Conservation (phyloP, 2,888 invertebrate genomes). For the Schizotus pectinicornis region DNA sequence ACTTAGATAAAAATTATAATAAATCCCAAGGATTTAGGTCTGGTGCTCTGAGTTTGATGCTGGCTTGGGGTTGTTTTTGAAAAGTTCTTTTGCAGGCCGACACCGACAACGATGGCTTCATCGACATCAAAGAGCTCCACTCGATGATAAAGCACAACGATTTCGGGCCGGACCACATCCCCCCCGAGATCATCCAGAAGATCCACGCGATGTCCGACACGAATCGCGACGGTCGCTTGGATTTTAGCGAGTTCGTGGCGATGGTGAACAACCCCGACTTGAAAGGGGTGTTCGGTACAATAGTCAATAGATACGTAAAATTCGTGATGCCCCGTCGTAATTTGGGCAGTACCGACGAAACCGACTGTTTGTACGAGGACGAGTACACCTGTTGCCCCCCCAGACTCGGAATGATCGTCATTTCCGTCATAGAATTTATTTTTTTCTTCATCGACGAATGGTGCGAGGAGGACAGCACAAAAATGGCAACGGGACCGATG, state of each 20-base stretch:
- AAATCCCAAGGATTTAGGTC: too few relatives aligned
- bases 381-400: constrained; percentile 95
- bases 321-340: background rate
- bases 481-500: constrained; percentile 68
- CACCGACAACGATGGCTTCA: too few relatives aligned
- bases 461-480: constrained; percentile 45
- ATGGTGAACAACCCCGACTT: constrained; percentile 69
- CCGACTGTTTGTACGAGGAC: constrained; percentile 70
- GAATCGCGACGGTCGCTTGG: constrained; percentile 70
- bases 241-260: constrained; percentile 73
- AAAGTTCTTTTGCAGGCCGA: too few relatives aligned
- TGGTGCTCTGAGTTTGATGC: too few relatives aligned
- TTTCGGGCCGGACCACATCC: background rate
- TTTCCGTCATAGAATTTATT: constrained; percentile 84
- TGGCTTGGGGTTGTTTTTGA: too few relatives aligned
- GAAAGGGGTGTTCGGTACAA: constrained; percentile 68
- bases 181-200: constrained; percentile 62
- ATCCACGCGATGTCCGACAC: constrained; percentile 70
- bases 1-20: too few relatives aligned
- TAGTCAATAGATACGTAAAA: constrained; percentile 65
- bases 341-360: too few relatives aligned
- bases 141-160: background rate
- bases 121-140: constrained; percentile 24
- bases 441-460: constrained; percentile 60
- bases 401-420: constrained; percentile 85